Evolutionary conservation across 2,797 vertebrate genomes (phyloP).

Genomic region (Helicolenus hilgendorfi): DNA sequence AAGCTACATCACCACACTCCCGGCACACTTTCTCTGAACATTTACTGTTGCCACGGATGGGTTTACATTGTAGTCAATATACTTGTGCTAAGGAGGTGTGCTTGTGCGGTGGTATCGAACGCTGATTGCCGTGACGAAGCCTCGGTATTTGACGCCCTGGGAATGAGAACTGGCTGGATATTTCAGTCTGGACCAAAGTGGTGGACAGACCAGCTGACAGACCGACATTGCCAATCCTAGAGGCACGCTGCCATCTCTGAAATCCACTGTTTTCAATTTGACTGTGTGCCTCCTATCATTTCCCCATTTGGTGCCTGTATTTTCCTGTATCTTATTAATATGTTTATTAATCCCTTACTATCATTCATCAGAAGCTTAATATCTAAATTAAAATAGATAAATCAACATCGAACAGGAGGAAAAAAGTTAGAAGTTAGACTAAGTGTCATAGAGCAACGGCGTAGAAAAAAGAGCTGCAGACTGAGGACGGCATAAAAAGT

Average conservation of each 20-base stretch:
- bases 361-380: constrained; percentile 70
- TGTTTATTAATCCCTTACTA: constrained; percentile 38
- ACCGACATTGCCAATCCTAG: not conserved
- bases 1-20: too few relatives aligned
- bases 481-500: constrained; percentile 68
- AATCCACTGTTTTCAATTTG: not conserved
- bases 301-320: constrained; percentile 1
- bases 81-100: too few relatives aligned
- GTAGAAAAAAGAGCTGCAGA: constrained; percentile 53
- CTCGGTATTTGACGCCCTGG: too few relatives aligned
- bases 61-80: too few relatives aligned
- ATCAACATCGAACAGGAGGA: constrained; percentile 57
- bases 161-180: not conserved
- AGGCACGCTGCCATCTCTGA: not conserved
- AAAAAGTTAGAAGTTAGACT: constrained; percentile 25
- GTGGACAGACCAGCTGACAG: not conserved
- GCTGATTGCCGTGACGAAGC: too few relatives aligned
- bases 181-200: not conserved
- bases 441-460: constrained; percentile 42
- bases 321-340: constrained; percentile 34
- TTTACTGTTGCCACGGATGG: too few relatives aligned
- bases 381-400: constrained; percentile 72
- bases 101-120: too few relatives aligned
- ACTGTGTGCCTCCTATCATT: not conserved
- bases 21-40: too few relatives aligned